Base-by-base conservation (phyloP, 2,888 invertebrate genomes). In the Drosophila pseudotakahashii region DNA sequence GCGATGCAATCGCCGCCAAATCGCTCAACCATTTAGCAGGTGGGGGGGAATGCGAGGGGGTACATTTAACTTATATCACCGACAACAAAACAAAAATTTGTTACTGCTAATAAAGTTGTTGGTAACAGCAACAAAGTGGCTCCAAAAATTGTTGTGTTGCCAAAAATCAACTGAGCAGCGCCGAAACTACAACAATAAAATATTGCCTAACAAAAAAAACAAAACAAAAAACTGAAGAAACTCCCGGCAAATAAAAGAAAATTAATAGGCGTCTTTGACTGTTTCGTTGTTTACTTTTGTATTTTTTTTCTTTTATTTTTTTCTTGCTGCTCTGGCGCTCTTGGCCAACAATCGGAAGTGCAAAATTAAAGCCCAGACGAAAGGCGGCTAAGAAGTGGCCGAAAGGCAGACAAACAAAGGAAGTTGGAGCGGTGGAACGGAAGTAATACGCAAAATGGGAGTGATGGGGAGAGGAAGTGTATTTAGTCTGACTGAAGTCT, bases 91-190 rank as follows among this genome's bases (percentile, higher is more conserved):
- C 54, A 55, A 62, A 61, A 50, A 47, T 68, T 86, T 78, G 78
- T 76, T 78, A 76, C 52, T 58, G 84, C 87, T 82, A 82, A 82
- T 82, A 86, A 78, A 86, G 82, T 86, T 86, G 82, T 82, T 83
- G 72, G 57, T 67, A 75, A 63, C 72, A 70, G 60, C 70, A 52
- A 45, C 78, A 66, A 60, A 53, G 51, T 36, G 58, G 61, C 62
- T 30, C 59, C 53, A 26, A 53, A 60, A 78, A 68, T 58, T 76
- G 78, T 69, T 76, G 76, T 76, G 78, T 69, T 76, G 76, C 76
- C 81, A 77, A 87, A 66, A 84, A 77, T 72, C 63, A 62, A 71
- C 62, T 52, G 48, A 52, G 36, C 51, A 36, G 48, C 34, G 51
- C 51, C 32, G 23, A 68, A 73, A 55, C 64, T 58, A 72, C 57